Evolutionary conservation across 2,888 invertebrate genomes (phyloP), one percentile per base, ranked within the genome.

Genomic region (Cartodere bifasciata): DNA sequence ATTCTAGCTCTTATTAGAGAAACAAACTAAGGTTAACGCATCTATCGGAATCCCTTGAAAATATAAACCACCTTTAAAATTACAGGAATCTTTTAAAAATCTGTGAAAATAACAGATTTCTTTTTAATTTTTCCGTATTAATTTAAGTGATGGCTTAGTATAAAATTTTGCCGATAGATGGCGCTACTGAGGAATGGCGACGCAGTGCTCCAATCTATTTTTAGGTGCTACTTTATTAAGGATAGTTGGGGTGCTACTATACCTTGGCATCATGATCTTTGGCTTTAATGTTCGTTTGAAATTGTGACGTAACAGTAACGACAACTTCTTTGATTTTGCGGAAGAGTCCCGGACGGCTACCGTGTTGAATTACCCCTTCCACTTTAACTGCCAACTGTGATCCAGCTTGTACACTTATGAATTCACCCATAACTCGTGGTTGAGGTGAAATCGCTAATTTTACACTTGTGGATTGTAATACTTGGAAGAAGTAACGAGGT

Each of bases 351-450:
- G 76, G 73, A 35, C 66, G 63, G 40, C 67, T 68, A 13, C 75
- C 78, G 43, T 79, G 79, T 45, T 82, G 78, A 27, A 92, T 71
- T 1, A 95, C 90, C 1, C 94, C 94, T 60, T 94, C 94, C 2
- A 94, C 84, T 64, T 90, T 91, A 13, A 94, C 72, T 1, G 91
- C 87, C 35, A 94, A 68, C 43, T 87, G 82, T 43, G 87, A 83
- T 31, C 84, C 82, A 23, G 78, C 74, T 36, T 83, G 82, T 20
- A 92, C 77, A 38, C 80, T 70, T 27, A 91, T 81, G 26, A 83
- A 83, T 45, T 94, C 92, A 1, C 83, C 82, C 37, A 78, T 68
- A 21, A 74, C 72, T 29, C 80, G 62, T 0, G 85, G 84, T 50
- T 84, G 83, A 1, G 87, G 86, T 17, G 80, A 79, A 4, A 86